Evolutionary conservation across 1,140 invertebrate species (phyloP).

Genomic region (Subanguina moxae): DNA sequence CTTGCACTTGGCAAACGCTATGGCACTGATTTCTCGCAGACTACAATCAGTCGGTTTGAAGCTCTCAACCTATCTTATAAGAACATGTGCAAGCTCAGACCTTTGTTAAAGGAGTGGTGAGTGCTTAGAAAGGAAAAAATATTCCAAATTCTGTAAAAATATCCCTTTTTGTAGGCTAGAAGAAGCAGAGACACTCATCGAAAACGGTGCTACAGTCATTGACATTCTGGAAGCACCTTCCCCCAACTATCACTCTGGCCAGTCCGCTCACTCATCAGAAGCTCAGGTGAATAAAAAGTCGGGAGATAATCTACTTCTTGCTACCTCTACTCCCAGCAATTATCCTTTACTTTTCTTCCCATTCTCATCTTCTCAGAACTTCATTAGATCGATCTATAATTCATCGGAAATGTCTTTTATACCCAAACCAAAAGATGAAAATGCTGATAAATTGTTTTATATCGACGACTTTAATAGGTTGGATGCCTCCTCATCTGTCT

Average conservation of each 20-base stretch:
- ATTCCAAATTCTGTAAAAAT: too few relatives aligned
- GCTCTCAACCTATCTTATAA: slow-evolving; percentile 96
- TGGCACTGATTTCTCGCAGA: slow-evolving; percentile 97
- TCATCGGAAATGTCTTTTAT: too few relatives aligned
- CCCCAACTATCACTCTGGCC: slow-evolving; percentile 6
- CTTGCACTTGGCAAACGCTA: slow-evolving; percentile 96
- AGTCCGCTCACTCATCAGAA: background rate
- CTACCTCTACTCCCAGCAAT: too few relatives aligned
- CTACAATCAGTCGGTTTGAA: slow-evolving; percentile 95
- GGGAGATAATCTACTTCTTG: too few relatives aligned
- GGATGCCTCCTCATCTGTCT: too few relatives aligned
- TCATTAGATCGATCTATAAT: too few relatives aligned
- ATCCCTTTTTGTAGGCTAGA: slow-evolving; percentile 65
- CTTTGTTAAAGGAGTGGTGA: slow-evolving; percentile 86
- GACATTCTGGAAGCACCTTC: slow-evolving; percentile 44
- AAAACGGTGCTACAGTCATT: slow-evolving; percentile 49
- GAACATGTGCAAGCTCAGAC: slow-evolving; percentile 99
- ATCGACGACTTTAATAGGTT: too few relatives aligned
- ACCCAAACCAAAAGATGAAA: too few relatives aligned
- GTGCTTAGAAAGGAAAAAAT: too few relatives aligned
- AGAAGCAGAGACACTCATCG: slow-evolving; percentile 81
- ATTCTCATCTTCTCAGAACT: too few relatives aligned
- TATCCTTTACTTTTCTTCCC: too few relatives aligned
- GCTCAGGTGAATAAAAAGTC: background rate
- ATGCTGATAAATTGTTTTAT: too few relatives aligned